A percentile compares a stretch with the other conserved stretches of the same genome.
Evolutionary conservation across 2,113 vertebrate species (phyloP).

Genomic region (Mionectes macconnelli): DNA sequence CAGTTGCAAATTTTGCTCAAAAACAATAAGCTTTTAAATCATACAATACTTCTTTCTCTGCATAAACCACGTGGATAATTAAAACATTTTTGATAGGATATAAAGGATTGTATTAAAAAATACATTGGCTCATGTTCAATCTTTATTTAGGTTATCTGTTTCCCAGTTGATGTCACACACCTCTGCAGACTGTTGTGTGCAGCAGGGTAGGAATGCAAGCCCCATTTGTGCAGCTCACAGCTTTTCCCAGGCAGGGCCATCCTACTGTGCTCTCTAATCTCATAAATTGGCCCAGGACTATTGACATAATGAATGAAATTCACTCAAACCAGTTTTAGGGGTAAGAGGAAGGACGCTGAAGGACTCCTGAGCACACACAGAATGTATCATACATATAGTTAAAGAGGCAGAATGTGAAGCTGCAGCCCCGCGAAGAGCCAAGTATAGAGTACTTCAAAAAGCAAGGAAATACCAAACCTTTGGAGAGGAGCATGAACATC

Average conservation of each 20-base stretch:
- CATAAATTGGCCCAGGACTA: background rate
- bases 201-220: background rate
- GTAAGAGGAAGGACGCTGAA: background rate
- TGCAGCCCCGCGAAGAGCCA: accelerated
- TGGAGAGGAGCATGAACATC: background rate
- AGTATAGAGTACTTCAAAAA: background rate
- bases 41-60: background rate
- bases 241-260: background rate
- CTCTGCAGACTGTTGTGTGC: background rate
- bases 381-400: background rate
- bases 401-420: background rate
- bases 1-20: background rate
- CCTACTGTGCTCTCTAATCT: background rate
- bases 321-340: background rate
- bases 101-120: background rate
- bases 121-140: accelerated
- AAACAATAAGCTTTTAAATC: background rate
- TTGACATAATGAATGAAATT: background rate
- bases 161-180: accelerated
- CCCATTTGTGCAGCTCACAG: background rate
- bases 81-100: background rate
- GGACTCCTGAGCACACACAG: background rate
- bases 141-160: background rate
- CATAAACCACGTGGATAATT: background rate
- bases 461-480: background rate